Base-by-base conservation (phyloP, 2,113 vertebrate species). In the Petaurus breviceps region DNA sequence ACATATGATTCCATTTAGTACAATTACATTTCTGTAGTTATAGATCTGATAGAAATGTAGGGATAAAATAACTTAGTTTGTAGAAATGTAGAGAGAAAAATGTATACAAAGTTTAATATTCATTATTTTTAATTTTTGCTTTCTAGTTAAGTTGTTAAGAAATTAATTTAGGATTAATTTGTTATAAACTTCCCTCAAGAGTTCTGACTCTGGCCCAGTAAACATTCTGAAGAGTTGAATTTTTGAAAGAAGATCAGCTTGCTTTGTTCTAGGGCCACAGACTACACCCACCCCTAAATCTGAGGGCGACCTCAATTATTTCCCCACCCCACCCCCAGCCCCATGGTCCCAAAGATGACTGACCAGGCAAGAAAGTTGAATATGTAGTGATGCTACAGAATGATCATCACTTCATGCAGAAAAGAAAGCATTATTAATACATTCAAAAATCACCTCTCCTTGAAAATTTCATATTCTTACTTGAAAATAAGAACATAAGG, bases 311-410 rank as follows among this genome's bases (percentile, higher is more conserved):
- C 16, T 84, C n/a, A 22, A 43, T 19, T 16, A 8, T 19, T 52
- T 3, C 2, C 14, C 4, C 31, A 31, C 22, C 26, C 16, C 14
- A 3, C 0, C 37, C 26, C n/a, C n/a, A n/a, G n/a, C n/a, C n/a
- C n/a, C n/a, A n/a, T 25, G 24, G 54, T 55, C 61, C 61, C 4
- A 77, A 77, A n/a, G 3, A 77, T n/a, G 12, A 77, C 61, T n/a
- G 57, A 28, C 24, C 4, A 25, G 54, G 9, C 26, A 61, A 61
- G 10, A 61, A 61, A 61, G 8, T 11, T 3, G 31, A 77, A 77
- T 1, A n/a, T n/a, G 12, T 77, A 12, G 61, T 37, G 61, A 77
- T n/a, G 12, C 61, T 77, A 77, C 31, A n/a, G 55, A 61, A 14
- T 77, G 14, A 77, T 77, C 12, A n/a, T 77, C 57, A 14, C 57